Base-by-base conservation (phyloP, 2,113 vertebrate genomes). In the Drymodes brunneopygia region DNA sequence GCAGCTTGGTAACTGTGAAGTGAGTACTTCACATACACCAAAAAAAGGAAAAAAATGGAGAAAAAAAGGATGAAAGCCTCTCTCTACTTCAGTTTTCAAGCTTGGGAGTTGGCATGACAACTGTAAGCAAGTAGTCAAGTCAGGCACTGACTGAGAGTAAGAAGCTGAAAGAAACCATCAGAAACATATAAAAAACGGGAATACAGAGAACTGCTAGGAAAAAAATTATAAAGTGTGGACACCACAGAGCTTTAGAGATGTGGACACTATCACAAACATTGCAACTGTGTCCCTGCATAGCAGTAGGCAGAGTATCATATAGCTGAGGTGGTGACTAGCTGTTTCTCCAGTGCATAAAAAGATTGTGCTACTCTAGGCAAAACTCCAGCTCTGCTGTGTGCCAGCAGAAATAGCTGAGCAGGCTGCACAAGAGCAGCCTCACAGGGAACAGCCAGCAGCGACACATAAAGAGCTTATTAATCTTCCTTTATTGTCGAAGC, bases 41-140 rank as follows among this genome's bases (percentile, higher is more conserved):
- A 6, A 6, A 29, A 44, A 29, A 21, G 38, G 7, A 19, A 51
- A 91, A 96, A 92, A 92, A 15, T 7, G 7, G 1, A 29, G 7
- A 2, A 4, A 27, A 64, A 64, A 44, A 35, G 48, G 42, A 73
- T 40, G 88, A 95, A 86, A 42, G 53, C 25, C 93, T 73, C 78
- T 92, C 79, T 92, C 57, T 51, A 72, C 81, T 95, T 70, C 57
- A 82, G 72, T 94, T 91, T 91, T 90, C 74, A 94, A 36, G 86
- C 89, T 51, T 86, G 67, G 36, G 48, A 82, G 97, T 96, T 96
- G 96, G 95, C 96, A 96, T 96, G 97, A 94, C 95, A 97, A 98
- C 97, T 69, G 60, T 77, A 94, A 97, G 95, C 70, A 91, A 94
- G 93, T 42, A 96, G 96, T 96, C 95, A 90, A 96, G 84, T 83